phyloP scores from a whole-genome alignment of 2,797 vertebrate species.

The Alosa sapidissima region DNA sequence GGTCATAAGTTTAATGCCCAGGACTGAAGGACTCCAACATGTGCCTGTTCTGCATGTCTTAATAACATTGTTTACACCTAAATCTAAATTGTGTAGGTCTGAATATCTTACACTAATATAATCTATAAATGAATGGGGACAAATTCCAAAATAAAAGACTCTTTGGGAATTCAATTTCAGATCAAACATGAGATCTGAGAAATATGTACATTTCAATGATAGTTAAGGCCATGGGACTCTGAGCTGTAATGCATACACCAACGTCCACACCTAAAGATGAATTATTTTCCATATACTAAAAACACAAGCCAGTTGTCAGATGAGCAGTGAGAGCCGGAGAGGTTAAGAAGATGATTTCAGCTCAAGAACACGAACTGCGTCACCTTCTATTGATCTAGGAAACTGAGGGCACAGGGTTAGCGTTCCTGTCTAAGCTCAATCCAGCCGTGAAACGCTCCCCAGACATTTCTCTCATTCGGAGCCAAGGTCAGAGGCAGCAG shows the following conservation, averaged over 20 bases:
- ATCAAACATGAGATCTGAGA: neutral
- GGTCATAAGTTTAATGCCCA: neutral
- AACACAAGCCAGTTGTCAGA: conserved; percentile 29
- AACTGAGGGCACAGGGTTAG: conserved; percentile 62
- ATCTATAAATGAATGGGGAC: neutral
- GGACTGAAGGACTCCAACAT: neutral
- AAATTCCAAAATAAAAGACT: neutral
- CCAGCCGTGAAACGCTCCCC: conserved; percentile 63
- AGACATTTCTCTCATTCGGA: conserved; percentile 67
- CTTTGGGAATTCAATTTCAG: neutral
- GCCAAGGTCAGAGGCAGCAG: conserved; percentile 71
- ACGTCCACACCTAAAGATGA: neutral
- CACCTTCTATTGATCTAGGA: conserved; percentile 60
- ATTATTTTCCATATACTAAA: neutral
- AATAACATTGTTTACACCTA: neutral
- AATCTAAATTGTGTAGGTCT: neutral
- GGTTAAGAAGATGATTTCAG: conserved; percentile 59
- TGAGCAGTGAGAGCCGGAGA: conserved; percentile 14
- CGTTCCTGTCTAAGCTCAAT: conserved; percentile 55
- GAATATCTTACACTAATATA: neutral
- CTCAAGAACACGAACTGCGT: conserved; percentile 60
- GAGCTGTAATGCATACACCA: neutral
- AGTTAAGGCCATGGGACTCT: neutral
- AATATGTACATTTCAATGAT: neutral
- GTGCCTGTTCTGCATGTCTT: neutral